Evolutionary conservation across 2,113 vertebrate genomes (phyloP), one percentile per base, ranked within the genome.

Genomic region (Copsychus sechellarum): DNA sequence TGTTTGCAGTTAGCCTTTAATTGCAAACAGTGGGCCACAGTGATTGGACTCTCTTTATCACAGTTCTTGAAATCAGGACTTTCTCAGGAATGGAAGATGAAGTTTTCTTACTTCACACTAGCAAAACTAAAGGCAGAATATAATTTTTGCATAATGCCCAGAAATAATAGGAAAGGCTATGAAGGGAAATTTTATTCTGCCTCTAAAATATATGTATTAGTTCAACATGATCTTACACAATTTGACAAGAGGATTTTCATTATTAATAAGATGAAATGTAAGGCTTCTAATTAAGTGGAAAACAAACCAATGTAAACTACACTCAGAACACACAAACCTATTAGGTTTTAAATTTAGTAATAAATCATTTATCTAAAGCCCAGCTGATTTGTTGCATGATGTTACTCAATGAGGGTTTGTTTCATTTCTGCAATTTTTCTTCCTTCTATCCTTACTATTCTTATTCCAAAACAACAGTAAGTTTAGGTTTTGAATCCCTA

Each of bases 221-320:
- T 58, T 93, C 77, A 88, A 89, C 62, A 79, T n/a, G 53, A 83
- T 95, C 57, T 90, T 88, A 74, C 20, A 80, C 72, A 88, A 93
- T 80, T 94, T 92, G 73, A 97, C 94, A 96, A 92, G 86, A 70
- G 31, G 40, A 82, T 93, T 95, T 97, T 87, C 67, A 88, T 96
- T 97, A 96, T 96, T 97, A 96, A 96, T 88, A 95, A 93, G 92
- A 90, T 83, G 69, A 93, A 93, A 96, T 70, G 45, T 73, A 90
- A 94, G 83, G 67, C 65, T 96, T 95, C 94, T 96, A 97, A 97
- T 97, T 95, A 96, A 95, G 74, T 19, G 25, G 79, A 82, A 97
- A 96, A 95, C 65, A 95, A 97, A 88, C 62, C 95, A 94, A 28
- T 95, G 84, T 87, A 88, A 97, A 88, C 90, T 90, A 90, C 47